phyloP scores from a whole-genome alignment of 1,140 invertebrate genomes.

The Stegodyphus mimosarum region DNA sequence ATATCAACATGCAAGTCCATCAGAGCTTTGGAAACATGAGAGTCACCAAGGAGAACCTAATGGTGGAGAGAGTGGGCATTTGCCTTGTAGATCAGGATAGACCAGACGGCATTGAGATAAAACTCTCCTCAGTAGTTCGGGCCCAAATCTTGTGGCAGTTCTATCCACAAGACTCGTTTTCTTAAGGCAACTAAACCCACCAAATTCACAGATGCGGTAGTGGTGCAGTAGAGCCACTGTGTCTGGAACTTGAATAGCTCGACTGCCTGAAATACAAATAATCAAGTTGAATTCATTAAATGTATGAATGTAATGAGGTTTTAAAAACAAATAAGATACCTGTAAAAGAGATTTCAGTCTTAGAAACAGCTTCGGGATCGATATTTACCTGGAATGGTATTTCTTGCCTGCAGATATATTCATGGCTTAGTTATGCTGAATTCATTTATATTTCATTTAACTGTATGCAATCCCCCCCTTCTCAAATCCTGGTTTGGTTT shows the following conservation, averaged over 20 bases:
- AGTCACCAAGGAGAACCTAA: slow-evolving; percentile 59
- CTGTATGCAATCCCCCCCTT: too few species aligned
- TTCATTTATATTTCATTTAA: too few species aligned
- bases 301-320: too few species aligned
- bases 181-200: slow-evolving; percentile 85
- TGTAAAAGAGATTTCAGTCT: too few species aligned
- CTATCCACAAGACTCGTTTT: slow-evolving; percentile 65
- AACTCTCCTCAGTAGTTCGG: slow-evolving; percentile 46
- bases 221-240: slow-evolving; percentile 89
- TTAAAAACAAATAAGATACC: too few species aligned
- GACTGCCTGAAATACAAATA: slow-evolving; percentile 30
- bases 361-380: too few species aligned
- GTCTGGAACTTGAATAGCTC: slow-evolving; percentile 80
- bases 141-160: slow-evolving; percentile 37
- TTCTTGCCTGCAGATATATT: too few species aligned
- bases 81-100: slow-evolving; percentile 26
- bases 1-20: too few species aligned
- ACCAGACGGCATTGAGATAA: slow-evolving; percentile 9
- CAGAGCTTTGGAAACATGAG: too few species aligned
- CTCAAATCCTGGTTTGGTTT: too few species aligned
- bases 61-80: slow-evolving; percentile 58
- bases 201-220: slow-evolving; percentile 88
- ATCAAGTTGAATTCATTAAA: background rate
- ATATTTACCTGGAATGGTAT: too few species aligned
- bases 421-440: too few species aligned